Conservation (phyloP, 2,113 vertebrate genomes). For the Neofelis nebulosa region DNA sequence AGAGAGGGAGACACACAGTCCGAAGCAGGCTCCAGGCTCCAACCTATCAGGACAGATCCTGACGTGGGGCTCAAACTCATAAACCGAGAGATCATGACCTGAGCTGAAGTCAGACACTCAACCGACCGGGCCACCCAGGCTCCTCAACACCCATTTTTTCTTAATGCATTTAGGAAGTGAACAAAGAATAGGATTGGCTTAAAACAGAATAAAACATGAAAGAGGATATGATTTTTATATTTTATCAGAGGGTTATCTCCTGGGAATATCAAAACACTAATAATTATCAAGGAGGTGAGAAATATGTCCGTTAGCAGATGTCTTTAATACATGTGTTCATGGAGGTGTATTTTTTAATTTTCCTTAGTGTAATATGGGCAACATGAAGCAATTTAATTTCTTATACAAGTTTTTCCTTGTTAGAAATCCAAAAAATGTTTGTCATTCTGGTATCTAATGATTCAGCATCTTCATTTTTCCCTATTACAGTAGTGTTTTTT, state of each 20-base stretch:
- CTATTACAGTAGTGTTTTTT: neutral
- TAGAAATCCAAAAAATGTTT: neutral
- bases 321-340: rapidly evolving
- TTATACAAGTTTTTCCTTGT: neutral
- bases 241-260: neutral
- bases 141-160: neutral
- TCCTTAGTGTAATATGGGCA: neutral
- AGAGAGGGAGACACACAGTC: no score
- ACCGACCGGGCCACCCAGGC: no score
- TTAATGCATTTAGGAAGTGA: neutral
- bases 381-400: neutral
- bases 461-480: neutral
- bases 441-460: neutral
- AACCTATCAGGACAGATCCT: no score
- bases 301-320: neutral
- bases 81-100: no score
- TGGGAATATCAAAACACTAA: neutral
- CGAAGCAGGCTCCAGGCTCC: no score
- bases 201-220: neutral
- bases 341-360: neutral
- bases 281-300: neutral
- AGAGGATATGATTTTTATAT: neutral
- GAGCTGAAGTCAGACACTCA: no score
- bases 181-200: neutral
- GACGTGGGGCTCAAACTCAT: no score